phyloP scores from a whole-genome alignment of 2,888 invertebrate genomes.

The Morpho achilles region DNA sequence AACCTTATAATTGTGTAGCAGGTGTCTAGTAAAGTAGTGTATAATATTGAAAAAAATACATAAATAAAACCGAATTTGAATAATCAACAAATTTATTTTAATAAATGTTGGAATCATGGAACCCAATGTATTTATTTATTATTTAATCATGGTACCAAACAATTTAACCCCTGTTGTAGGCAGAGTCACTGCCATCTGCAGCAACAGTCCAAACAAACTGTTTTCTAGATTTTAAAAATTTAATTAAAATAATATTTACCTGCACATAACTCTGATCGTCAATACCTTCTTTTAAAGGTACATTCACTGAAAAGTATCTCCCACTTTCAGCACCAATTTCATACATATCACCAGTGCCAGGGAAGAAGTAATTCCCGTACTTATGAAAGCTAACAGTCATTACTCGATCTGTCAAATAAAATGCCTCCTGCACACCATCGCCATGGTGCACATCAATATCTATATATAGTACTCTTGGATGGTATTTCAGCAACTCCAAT shows the following conservation, averaged over 20 bases:
- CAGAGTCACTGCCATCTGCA: no score
- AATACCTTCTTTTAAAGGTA: conserved; percentile 98
- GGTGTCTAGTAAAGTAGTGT: no score
- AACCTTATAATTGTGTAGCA: no score
- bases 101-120: no score
- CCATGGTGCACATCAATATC: conserved; percentile 99
- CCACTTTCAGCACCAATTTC: conserved; percentile 98
- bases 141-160: no score
- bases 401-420: conserved; percentile 97
- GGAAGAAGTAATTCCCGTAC: conserved; percentile 98
- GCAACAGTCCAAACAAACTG: no score
- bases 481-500: conserved; percentile 94
- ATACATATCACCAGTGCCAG: conserved; percentile 99
- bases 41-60: no score
- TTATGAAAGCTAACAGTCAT: conserved; percentile 99
- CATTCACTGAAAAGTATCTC: conserved; percentile 98
- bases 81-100: no score
- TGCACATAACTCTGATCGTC: conserved; percentile 95
- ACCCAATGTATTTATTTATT: no score
- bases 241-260: conserved; percentile 49
- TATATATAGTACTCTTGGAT: conserved; percentile 96
- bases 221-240: conserved; percentile 17
- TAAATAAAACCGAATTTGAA: no score
- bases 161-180: no score
- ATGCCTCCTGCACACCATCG: conserved; percentile 98